Evolutionary conservation across 2,888 invertebrate species (phyloP), one percentile per base, ranked within the genome.

Genomic region (Cetonia aurata): DNA sequence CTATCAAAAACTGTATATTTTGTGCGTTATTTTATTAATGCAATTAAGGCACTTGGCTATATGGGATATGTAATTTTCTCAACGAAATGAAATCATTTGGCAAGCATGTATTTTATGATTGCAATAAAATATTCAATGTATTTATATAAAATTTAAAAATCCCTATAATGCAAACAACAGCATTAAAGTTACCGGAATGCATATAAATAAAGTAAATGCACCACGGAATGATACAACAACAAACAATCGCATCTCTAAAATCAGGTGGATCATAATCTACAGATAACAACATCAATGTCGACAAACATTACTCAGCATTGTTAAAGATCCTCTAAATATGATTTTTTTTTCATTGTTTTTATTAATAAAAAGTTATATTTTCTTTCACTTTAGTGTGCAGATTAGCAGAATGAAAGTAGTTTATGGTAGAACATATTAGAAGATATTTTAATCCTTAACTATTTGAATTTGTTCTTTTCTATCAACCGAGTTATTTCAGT

Each of bases 171-270:
- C 48, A 13, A 25, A 62, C 9, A 42, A 6, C 37, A 37, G 12
- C 46, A 33, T 31, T 37, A 13, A 33, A 31, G n/a, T 17, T 25
- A 56, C 52, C 62, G 50, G 62, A 65, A 65, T 65, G 62, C 50
- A 65, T 65, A 9, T 12, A 37, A 65, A 65, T 25, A 52, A 33
- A 50, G 12, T 50, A 65, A 67, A 67, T 67, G 67, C 67, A 65
- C 62, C 48, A 50, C 50, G 62, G 62, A 65, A 65, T 65, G 62
- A 25, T 42, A 41, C 41, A 37, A 37, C 37, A 37, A 10, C 6
- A 48, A 48, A 48, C 13, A 48, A 17, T 48, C 1, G 3, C 10
- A 52, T 37, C 37, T 37, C 9, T 37, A 37, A 3, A 37, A 37
- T 48, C 2, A 48, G 25, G 10, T 52, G 25, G 48, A 48, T 9